Base-by-base conservation (phyloP, 2,888 invertebrate genomes). In the Drosophila meridionalis region DNA sequence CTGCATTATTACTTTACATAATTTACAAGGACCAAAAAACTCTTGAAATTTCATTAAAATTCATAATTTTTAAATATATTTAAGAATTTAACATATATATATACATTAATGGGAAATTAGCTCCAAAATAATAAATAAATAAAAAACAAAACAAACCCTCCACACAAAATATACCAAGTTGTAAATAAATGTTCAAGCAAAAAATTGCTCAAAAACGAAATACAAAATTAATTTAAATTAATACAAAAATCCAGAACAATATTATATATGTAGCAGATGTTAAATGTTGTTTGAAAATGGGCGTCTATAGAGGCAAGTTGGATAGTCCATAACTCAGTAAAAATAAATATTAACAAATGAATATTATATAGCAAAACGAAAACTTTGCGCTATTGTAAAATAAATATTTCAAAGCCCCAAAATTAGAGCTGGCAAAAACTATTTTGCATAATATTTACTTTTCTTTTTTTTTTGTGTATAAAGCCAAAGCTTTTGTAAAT, bases 401-500 rank as follows among this genome's bases (percentile, higher is more conserved):
- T 89, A 91, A 85, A 83, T 81, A 69, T 74, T 81, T 50, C 45
- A 47, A 53, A 26, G 45, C 28, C 45, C 52, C 26, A 11, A 30
- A 38, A 48, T 59, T 48, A 48, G 45, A 68, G 73, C 74, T 72
- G 73, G 77, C 76, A 66, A 63, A 62, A 64, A 48, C 11, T 26
- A 30, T 28, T 57, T 45, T 65, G 56, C 38, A 28, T 40, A 20
- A 20, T 20, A 20, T 20, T 20, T 20, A 55, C 55, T 62, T 20
- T 60, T 65, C 65, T 73, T 73, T 82, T 12, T 30, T 20, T 56
- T 56, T 38, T 82, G 81, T 91, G 91, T 92, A 92, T 75, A 90
- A 87, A 86, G 73, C 79, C 83, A 79, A 78, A 79, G 92, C 91
- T 92, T 91, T 92, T 91, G 91, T 91, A 91, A 91, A 85, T 84